A percentile compares a stretch with the other conserved stretches of the same genome.
phyloP scores from a whole-genome alignment of 2,797 vertebrate genomes.

The Atherinosoma microstoma region DNA sequence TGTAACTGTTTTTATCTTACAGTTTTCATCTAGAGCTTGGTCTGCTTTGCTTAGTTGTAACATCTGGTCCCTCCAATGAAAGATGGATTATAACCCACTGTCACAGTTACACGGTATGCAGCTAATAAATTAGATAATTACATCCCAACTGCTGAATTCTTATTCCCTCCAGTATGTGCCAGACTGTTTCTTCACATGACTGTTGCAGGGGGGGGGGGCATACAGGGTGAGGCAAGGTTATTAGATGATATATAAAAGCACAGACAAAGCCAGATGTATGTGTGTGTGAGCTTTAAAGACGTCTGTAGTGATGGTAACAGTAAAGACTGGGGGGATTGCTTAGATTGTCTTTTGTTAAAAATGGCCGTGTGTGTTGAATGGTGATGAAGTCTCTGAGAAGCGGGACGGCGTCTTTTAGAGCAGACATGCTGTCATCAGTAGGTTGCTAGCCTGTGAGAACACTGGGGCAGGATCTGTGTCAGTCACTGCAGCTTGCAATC shows the following conservation, averaged over 20 bases:
- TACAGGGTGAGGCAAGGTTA: conserved; percentile 40
- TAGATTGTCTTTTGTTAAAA: conserved; percentile 49
- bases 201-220: conserved; percentile 1
- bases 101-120: conserved; percentile 23
- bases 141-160: conserved; percentile 42
- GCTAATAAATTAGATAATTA: conserved; percentile 63
- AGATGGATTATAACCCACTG: conserved; percentile 37
- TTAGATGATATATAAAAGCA: conserved; percentile 32
- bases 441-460: conserved; percentile 69
- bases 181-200: conserved; percentile 45
- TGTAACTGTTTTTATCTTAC: not conserved
- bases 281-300: conserved; percentile 15
- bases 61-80: conserved; percentile 62
- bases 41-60: conserved; percentile 50
- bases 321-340: conserved; percentile 24
- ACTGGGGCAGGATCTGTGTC: conserved; percentile 71
- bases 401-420: conserved; percentile 31
- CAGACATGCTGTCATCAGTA: conserved; percentile 82
- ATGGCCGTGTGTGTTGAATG: conserved; percentile 7
- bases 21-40: not conserved
- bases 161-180: conserved; percentile 39
- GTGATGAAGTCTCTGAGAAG: conserved; percentile 30
- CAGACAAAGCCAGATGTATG: conserved; percentile 39
- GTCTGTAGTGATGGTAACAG: conserved; percentile 32
- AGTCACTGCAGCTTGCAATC: conserved; percentile 68